A percentile compares a stretch with the other conserved stretches of the same genome.
These are phyloP conservation scores for Drosophila willistoni DNA, from an alignment of 1,140 invertebrate species.

Conservation along the genomic window DNA sequence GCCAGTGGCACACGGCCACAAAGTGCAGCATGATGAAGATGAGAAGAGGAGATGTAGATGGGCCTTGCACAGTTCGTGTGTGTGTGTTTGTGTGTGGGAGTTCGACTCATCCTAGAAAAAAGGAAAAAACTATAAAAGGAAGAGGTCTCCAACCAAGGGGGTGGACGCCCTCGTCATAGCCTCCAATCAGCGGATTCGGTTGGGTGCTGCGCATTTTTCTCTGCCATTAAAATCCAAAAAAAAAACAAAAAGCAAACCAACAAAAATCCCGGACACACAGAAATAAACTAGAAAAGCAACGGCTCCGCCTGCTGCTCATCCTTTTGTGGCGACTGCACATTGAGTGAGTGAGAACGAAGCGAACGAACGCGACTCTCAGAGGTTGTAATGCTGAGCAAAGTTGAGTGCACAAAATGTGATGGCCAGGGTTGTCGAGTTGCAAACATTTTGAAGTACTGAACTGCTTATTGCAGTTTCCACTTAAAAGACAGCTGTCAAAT, in stretches of 20 bases:
- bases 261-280: slow-evolving; percentile 44
- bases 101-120: slow-evolving; percentile 37
- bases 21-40: slow-evolving; percentile 64
- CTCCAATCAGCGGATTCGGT: slow-evolving; percentile 76
- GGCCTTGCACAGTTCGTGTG: too few relatives aligned
- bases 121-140: slow-evolving; percentile 59
- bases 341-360: slow-evolving; percentile 20
- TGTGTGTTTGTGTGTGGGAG: slow-evolving; percentile 1
- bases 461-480: too few relatives aligned
- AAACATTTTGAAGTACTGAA: too few relatives aligned
- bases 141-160: background rate
- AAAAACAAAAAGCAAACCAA: slow-evolving; percentile 35
- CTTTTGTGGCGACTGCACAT: slow-evolving; percentile 18
- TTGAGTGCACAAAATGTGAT: background rate
- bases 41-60: background rate
- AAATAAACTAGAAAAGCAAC: slow-evolving; percentile 76
- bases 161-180: slow-evolving; percentile 34
- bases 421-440: slow-evolving; percentile 37
- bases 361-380: too few relatives aligned
- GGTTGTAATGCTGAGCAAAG: background rate
- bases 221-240: slow-evolving; percentile 31
- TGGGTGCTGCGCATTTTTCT: slow-evolving; percentile 68
- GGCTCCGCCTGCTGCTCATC: slow-evolving; percentile 63
- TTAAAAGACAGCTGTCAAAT: too few relatives aligned
- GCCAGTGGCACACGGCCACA: slow-evolving; percentile 71